Percentiles rank a stretch among this genome's conserved stretches.
Conservation (phyloP, 1,140 invertebrate genomes). For the Leptinotarsa defecta region DNA sequence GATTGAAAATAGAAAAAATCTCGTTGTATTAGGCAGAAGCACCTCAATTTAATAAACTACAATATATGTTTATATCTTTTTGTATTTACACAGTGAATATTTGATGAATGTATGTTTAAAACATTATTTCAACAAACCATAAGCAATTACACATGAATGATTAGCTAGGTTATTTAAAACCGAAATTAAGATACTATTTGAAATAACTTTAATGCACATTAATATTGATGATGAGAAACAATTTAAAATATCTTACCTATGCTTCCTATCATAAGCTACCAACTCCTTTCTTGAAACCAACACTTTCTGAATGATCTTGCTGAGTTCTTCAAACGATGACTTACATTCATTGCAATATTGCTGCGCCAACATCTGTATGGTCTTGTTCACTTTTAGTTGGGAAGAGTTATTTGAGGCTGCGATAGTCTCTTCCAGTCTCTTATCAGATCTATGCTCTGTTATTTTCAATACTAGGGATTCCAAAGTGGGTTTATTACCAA, state of each 20-base stretch:
- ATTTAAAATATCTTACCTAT: conserved; percentile 54
- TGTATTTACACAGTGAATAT: too few species aligned
- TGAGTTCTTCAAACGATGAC: conserved; percentile 92
- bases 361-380: conserved; percentile 86
- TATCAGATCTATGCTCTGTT: conserved; percentile 73
- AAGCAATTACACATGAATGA: too few species aligned
- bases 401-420: conserved; percentile 28
- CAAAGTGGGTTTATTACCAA: conserved; percentile 85
- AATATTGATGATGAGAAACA: too few species aligned
- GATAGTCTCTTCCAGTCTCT: conserved; percentile 64
- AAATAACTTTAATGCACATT: too few species aligned
- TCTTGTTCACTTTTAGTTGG: conserved; percentile 74
- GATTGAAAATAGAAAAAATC: too few species aligned
- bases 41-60: too few species aligned
- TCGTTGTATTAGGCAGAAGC: too few species aligned
- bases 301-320: conserved; percentile 88
- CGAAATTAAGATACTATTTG: too few species aligned
- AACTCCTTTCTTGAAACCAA: conserved; percentile 71
- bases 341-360: conserved; percentile 95
- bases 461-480: conserved; percentile 80
- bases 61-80: too few species aligned
- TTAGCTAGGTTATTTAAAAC: too few species aligned
- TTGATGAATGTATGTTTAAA: too few species aligned
- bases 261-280: conserved; percentile 88
- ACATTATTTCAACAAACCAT: too few species aligned